These are phyloP conservation scores for Vombatus ursinus DNA, from an alignment of 2,113 vertebrate species.

Conservation along the genomic window DNA sequence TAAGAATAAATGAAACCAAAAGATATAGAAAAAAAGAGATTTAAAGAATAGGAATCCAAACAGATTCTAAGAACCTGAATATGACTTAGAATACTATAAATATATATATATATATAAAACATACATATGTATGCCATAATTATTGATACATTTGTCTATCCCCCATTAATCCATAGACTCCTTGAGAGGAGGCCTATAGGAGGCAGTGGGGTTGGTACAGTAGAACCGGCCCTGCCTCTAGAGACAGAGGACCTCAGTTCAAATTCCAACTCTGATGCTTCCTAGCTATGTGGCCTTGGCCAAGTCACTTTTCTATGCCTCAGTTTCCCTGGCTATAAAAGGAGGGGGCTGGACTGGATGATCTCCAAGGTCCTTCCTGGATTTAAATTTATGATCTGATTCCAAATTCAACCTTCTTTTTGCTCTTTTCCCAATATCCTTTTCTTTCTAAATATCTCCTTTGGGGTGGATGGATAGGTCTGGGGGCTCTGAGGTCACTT, in stretches of 20 bases:
- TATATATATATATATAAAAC: too few relatives aligned
- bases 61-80: background rate
- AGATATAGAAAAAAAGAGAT: background rate
- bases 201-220: background rate
- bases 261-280: background rate
- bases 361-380: background rate
- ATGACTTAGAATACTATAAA: background rate
- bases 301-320: background rate
- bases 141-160: background rate
- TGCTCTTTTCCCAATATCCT: background rate
- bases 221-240: background rate
- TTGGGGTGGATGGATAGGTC: background rate
- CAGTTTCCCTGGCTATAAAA: background rate
- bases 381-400: background rate
- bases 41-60: background rate
- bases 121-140: too few relatives aligned
- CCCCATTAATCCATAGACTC: background rate
- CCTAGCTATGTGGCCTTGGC: background rate
- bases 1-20: background rate
- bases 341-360: too few relatives aligned
- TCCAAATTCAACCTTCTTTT: background rate
- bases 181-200: background rate
- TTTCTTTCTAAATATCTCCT: background rate
- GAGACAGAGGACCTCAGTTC: background rate
- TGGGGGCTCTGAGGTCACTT: background rate